Evolutionary conservation across 2,797 vertebrate species (phyloP).

Genomic region (Lagodon rhomboides): DNA sequence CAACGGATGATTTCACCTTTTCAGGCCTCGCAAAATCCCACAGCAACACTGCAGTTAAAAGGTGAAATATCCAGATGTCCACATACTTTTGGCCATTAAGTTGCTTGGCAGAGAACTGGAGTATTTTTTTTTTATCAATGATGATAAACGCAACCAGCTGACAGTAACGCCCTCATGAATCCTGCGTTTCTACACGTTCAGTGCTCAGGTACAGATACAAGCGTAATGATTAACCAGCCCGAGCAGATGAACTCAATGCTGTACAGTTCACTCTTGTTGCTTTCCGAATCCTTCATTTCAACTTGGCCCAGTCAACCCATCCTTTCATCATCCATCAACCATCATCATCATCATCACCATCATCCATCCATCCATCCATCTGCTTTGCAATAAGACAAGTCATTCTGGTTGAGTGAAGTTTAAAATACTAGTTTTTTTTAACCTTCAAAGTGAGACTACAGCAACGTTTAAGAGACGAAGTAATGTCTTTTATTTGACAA

Average conservation of each 20-base stretch:
- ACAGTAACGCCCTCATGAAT: neutral
- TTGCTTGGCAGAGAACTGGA: neutral
- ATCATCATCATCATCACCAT: neutral
- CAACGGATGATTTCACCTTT: too few species aligned
- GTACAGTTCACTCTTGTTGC: conserved; percentile 2
- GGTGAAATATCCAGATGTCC: neutral
- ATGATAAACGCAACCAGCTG: conserved; percentile 14
- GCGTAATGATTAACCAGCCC: neutral
- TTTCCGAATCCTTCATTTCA: conserved; percentile 14
- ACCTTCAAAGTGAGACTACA: conserved; percentile 25
- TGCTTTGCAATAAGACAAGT: neutral
- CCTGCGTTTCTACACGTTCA: neutral
- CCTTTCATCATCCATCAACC: neutral
- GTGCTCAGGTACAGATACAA: neutral
- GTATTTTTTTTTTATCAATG: neutral
- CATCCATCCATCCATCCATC: neutral
- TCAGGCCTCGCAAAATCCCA: too few species aligned
- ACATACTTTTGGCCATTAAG: conserved; percentile 12
- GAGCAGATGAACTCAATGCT: neutral
- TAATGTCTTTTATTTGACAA: neutral
- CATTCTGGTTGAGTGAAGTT: conserved; percentile 26
- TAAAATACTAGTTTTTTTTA: conserved; percentile 12
- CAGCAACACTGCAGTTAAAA: too few species aligned
- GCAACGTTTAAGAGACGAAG: conserved; percentile 5
- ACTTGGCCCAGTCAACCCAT: conserved; percentile 25